Evolutionary conservation across 2,797 vertebrate genomes (phyloP).

Genomic region (Lepus oiostolus): DNA sequence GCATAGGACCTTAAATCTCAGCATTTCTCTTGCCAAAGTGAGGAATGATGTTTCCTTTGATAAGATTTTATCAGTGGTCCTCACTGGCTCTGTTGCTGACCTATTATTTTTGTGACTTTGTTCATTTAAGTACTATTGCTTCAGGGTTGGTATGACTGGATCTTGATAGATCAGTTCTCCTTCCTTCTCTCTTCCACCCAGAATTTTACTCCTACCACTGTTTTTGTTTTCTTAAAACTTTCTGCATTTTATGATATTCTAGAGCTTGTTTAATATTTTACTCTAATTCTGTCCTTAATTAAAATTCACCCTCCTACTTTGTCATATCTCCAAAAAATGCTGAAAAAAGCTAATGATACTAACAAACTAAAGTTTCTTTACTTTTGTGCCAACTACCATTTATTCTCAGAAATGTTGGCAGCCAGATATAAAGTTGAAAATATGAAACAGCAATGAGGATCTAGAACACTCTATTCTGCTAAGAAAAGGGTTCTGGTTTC

Average conservation of each 20-base stretch:
- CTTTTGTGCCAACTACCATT: conserved; percentile 7
- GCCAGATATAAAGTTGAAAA: conserved; percentile 21
- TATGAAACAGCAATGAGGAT: neutral
- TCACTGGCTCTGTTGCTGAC: neutral
- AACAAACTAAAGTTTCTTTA: conserved; percentile 8
- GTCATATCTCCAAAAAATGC: conserved; percentile 4
- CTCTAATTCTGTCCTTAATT: conserved; percentile 40
- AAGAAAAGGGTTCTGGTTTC: conserved; percentile 19
- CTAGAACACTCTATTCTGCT: conserved; percentile 8
- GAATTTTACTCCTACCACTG: neutral
- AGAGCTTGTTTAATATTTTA: conserved; percentile 53
- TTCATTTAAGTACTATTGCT: conserved; percentile 54
- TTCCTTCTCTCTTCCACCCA: neutral
- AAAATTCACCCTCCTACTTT: conserved; percentile 42
- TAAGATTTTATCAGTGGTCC: conserved; percentile 55
- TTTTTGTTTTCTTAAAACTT: conserved; percentile 41
- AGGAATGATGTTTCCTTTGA: conserved; percentile 41
- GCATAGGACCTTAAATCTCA: conserved; percentile 36
- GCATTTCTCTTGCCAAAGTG: neutral
- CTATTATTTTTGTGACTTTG: conserved; percentile 41
- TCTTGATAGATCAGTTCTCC: neutral
- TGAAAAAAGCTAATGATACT: neutral
- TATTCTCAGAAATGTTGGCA: conserved; percentile 23
- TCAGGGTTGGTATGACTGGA: neutral
- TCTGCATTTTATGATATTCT: conserved; percentile 52